Evolutionary conservation across 2,888 invertebrate genomes (phyloP), one percentile per base, ranked within the genome.

Genomic region (Xanthia icteritia): DNA sequence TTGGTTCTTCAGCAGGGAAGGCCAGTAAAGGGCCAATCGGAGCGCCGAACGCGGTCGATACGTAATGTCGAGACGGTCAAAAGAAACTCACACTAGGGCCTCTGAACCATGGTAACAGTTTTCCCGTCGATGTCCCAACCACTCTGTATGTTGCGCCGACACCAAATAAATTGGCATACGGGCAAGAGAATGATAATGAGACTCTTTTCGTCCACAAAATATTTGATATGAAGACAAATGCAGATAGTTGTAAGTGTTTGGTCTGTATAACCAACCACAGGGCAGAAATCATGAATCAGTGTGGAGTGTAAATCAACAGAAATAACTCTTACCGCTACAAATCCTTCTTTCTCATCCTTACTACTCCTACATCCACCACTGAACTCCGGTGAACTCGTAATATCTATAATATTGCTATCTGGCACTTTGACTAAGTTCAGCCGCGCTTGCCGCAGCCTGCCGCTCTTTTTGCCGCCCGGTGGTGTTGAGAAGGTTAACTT

Each of bases 361-460:
- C 48, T 66, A 8, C 51, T 74, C 23, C 88, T 71, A 39, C 80
- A 76, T 0, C 89, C 90, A 0, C 86, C 88, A 6, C 85, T 77
- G 45, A 91, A 89, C 48, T 94, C 94, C 0, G 96, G 95, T 0
- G 95, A 94, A 61, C 92, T 90, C 0, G 95, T 95, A 4, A 96
- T 90, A 63, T 96, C 96, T 0, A 96, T 92, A 0, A 94, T 81
- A 20, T 81, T 90, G 3, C 81, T 90, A 2, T 88, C 82, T 72
- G 92, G 93, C 0, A 86, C 39, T 64, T 88, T 92, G 0, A 92
- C 87, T 0, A 93, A 20, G 54, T 91, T 92, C 0, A 96, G 81
- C 0, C 94, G 89, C 0, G 92, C 74, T 78, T 96, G 96, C 1
- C 91, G 86, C 31, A 93, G 60, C 23, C 87, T 91, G 2, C 89